phyloP scores from a whole-genome alignment of 2,797 vertebrate species.

The Pampus argenteus region DNA sequence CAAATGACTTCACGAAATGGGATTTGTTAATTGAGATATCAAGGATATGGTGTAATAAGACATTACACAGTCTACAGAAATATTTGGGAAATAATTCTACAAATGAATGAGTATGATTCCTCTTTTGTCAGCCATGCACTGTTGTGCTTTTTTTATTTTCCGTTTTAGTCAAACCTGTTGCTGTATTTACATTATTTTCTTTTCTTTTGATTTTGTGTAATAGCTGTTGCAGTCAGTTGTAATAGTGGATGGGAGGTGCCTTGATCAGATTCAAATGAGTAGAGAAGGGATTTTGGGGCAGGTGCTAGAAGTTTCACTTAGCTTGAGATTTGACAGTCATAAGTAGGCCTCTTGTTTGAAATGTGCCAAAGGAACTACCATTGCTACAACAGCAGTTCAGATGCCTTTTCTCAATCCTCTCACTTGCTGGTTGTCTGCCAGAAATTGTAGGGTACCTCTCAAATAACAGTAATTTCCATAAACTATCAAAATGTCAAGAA shows the following conservation, averaged over 20 bases:
- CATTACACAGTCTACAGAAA: conserved; percentile 9
- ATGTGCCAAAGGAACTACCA: conserved; percentile 37
- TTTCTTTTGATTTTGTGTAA: conserved; percentile 17
- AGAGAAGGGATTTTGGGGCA: conserved; percentile 31
- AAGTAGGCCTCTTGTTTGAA: conserved; percentile 44
- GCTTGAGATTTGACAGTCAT: conserved; percentile 44
- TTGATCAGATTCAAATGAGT: conserved; percentile 33
- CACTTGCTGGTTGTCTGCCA: conserved; percentile 30
- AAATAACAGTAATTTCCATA: conserved; percentile 29
- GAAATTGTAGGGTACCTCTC: conserved; percentile 16
- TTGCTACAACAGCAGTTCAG: conserved; percentile 31
- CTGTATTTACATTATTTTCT: conserved; percentile 14
- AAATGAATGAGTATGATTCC: conserved; percentile 1
- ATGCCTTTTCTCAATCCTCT: conserved; percentile 28
- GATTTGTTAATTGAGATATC: conserved; percentile 30
- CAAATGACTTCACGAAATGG: conserved; percentile 7
- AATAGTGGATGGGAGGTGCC: conserved; percentile 25
- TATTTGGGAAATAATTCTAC: conserved; percentile 16
- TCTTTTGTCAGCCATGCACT: conserved; percentile 20
- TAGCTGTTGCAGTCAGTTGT: conserved; percentile 45
- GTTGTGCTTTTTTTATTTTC: conserved; percentile 13
- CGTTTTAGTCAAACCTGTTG: conserved; percentile 22
- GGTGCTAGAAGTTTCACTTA: conserved; percentile 26
- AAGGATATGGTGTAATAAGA: conserved; percentile 9
- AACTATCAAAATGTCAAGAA: conserved; percentile 26